phyloP scores from a whole-genome alignment of 1,140 invertebrate species.

The Brachionus manjavacas region DNA sequence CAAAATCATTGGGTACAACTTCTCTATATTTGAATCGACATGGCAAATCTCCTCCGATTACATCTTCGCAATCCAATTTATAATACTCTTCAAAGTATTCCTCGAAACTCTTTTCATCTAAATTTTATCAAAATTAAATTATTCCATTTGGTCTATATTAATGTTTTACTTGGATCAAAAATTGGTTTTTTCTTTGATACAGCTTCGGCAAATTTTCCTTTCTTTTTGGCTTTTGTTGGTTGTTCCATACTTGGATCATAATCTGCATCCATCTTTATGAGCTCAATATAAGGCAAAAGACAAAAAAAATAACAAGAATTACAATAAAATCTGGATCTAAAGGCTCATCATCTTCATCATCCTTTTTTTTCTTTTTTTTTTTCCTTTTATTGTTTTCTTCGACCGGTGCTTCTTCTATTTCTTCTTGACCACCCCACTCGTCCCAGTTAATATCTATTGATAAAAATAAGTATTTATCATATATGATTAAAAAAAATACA shows the following conservation, averaged over 20 bases:
- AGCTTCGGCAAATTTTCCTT: conserved; percentile 66
- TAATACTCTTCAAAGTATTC: conserved; percentile 91
- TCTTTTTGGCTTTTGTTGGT: conserved; percentile 54
- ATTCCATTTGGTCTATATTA: not conserved
- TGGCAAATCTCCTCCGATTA: conserved; percentile 76
- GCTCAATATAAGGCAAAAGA: too few relatives aligned
- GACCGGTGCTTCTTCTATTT: conserved; percentile 54
- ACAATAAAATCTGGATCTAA: conserved; percentile 77
- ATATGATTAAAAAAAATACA: not conserved
- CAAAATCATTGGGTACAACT: conserved; percentile 70
- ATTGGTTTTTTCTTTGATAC: conserved; percentile 69
- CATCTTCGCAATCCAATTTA: conserved; percentile 85
- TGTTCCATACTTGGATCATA: conserved; percentile 63
- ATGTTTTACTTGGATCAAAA: conserved; percentile 67
- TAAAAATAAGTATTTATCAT: conserved; percentile 32
- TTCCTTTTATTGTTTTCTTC: conserved; percentile 47
- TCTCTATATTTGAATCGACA: conserved; percentile 84
- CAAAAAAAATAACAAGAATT: conserved; percentile 47
- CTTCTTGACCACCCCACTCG: conserved; percentile 70
- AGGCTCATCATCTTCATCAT: conserved; percentile 50
- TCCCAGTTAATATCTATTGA: conserved; percentile 57
- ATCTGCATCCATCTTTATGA: conserved; percentile 75
- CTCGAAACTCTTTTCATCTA: conserved; percentile 69
- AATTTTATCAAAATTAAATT: not conserved
- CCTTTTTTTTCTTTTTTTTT: conserved; percentile 44